Base-by-base conservation (phyloP, 1,140 invertebrate species). In the Eubasilissa regina region DNA sequence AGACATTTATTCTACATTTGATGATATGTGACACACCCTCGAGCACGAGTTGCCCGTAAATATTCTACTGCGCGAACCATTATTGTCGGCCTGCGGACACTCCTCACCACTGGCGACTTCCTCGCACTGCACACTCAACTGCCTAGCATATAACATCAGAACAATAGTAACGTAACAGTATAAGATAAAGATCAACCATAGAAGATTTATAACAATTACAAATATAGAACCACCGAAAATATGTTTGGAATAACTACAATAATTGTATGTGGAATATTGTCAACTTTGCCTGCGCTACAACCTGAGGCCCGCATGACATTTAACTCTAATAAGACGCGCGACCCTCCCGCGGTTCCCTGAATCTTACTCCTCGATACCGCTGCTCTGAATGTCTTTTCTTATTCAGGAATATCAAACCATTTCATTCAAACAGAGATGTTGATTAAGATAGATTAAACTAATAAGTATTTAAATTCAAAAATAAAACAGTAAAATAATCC, bases 1-100 rank as follows among this genome's bases (percentile, higher is more conserved):
- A 58, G 55, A 58, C 17, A 58, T 58, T 8, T 19, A 58, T 19
- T 21, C 66, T 70, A 70, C 66, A 19, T n/a, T 45, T 45, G 66
- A 70, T 70, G 66, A 70, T 70, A 70, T 70, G 66, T 70, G 66
- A 70, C 66, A 70, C 66, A 21, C 66, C 66, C 66, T 70, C 13
- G 45, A 48, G 47, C 45, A 70, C 66, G n/a, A 35, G 19, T 64
- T n/a, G n/a, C n/a, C n/a, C n/a, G n/a, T n/a, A n/a, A n/a, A n/a
- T n/a, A n/a, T n/a, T n/a, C n/a, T n/a, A n/a, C 60, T 64, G 44
- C 60, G 3, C 60, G n/a, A 10, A 43, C 21, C 60, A n/a, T 64
- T 64, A 64, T 64, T 64, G 60, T 64, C 60, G 35, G 60, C 60
- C 60, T 43, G 58, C n/a, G 60, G 60, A 8, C 53, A n/a, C 53